A percentile compares a stretch with the other conserved stretches of the same genome.
These are phyloP conservation scores for Heliconius himera DNA, from an alignment of 1,140 invertebrate genomes.

Conservation along the genomic window DNA sequence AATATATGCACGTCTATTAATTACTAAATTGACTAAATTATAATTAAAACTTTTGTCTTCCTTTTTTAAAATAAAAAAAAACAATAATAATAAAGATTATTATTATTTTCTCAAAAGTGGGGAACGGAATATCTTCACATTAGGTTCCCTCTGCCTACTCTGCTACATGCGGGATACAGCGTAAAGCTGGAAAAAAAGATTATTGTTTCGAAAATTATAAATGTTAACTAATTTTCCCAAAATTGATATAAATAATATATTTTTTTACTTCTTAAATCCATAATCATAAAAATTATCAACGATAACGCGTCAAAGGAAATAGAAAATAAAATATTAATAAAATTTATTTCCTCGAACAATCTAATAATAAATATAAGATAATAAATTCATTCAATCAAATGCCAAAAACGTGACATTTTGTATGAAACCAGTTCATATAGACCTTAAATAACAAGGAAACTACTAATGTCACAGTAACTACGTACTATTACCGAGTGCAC, in stretches of 20 bases:
- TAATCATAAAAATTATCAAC: too few species aligned
- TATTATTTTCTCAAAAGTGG: too few species aligned
- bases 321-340: background rate
- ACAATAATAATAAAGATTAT: too few species aligned
- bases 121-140: too few species aligned
- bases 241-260: too few species aligned
- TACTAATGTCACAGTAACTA: constrained; percentile 25
- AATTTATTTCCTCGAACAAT: background rate
- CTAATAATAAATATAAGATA: constrained; percentile 6
- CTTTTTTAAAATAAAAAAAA: too few species aligned
- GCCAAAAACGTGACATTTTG: constrained; percentile 39
- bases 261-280: too few species aligned
- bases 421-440: constrained; percentile 35
- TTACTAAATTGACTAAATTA: background rate
- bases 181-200: too few species aligned
- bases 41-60: background rate
- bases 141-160: too few species aligned
- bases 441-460: constrained; percentile 40
- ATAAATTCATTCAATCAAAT: constrained; percentile 25
- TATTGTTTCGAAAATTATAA: too few species aligned
- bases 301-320: background rate
- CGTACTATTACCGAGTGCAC: constrained; percentile 32
- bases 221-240: too few species aligned
- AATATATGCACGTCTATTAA: background rate
- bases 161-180: too few species aligned